Conservation (phyloP, 2,113 vertebrate species). For the Phalacrocorax pelagicus region DNA sequence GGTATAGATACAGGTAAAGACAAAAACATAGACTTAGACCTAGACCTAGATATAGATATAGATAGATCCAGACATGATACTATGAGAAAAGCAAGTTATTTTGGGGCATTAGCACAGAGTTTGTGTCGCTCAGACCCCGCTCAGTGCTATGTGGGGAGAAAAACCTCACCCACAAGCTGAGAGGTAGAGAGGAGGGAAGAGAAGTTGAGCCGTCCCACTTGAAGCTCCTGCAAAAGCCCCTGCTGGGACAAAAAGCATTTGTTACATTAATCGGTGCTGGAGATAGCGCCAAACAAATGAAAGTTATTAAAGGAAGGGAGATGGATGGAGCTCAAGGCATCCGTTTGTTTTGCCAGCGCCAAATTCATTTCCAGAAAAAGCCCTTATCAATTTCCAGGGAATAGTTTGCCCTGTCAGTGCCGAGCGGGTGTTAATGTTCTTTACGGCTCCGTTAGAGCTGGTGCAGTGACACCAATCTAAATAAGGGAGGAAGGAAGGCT, state of each 20-base stretch:
- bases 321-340: constrained; percentile 46
- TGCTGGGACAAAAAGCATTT: constrained; percentile 48
- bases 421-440: constrained; percentile 62
- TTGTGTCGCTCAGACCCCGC: not conserved
- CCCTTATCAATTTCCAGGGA: constrained; percentile 71
- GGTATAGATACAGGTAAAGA: not conserved
- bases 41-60: not conserved
- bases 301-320: constrained; percentile 72
- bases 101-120: not conserved
- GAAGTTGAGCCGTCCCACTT: not conserved
- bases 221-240: not conserved
- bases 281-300: constrained; percentile 54
- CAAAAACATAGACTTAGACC: too few relatives aligned
- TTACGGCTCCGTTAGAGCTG: constrained; percentile 60
- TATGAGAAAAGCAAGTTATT: not conserved
- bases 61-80: not conserved
- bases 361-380: constrained; percentile 70
- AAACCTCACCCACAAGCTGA: accelerated
- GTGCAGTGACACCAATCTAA: constrained; percentile 68
- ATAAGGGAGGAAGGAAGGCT: constrained; percentile 68
- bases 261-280: constrained; percentile 50
- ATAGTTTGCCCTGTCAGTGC: constrained; percentile 51
- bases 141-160: not conserved
- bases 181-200: not conserved
- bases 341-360: constrained; percentile 64